These are phyloP conservation scores for Australoheros scitulus DNA, from an alignment of 2,113 vertebrate genomes.

Conservation along the genomic window DNA sequence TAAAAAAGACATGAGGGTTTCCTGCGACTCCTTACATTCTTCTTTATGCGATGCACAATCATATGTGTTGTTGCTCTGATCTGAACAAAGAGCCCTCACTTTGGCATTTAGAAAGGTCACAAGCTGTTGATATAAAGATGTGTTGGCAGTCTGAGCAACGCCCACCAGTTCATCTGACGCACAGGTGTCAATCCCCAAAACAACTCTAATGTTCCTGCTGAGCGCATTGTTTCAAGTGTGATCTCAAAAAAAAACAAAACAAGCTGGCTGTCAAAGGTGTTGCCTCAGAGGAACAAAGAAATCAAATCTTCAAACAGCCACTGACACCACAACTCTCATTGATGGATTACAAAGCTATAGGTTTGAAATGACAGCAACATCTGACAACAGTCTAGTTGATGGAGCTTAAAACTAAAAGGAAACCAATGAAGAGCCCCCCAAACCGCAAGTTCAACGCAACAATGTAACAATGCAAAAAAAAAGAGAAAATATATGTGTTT, in stretches of 20 bases:
- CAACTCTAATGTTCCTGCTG: constrained; percentile 8
- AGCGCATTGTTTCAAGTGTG: constrained; percentile 52
- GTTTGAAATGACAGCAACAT: constrained; percentile 38
- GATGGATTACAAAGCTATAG: constrained; percentile 53
- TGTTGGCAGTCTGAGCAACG: constrained; percentile 14
- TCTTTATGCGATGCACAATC: neutral
- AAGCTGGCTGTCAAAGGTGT: constrained; percentile 48
- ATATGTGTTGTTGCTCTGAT: constrained; percentile 23
- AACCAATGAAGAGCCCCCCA: neutral
- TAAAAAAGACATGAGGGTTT: neutral
- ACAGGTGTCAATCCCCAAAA: constrained; percentile 45
- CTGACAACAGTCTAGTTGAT: constrained; percentile 16
- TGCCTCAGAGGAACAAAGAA: constrained; percentile 55
- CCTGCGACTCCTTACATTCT: neutral
- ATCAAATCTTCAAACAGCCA: constrained; percentile 49
- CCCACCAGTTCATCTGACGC: constrained; percentile 36
- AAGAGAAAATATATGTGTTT: too few relatives aligned
- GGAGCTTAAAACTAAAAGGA: constrained; percentile 17
- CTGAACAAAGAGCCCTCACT: constrained; percentile 35
- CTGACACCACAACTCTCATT: constrained; percentile 7
- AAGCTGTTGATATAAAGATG: constrained; percentile 51
- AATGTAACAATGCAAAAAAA: neutral
- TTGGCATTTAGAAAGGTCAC: constrained; percentile 67
- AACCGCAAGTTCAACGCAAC: neutral
- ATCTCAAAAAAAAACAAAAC: constrained; percentile 37